These are phyloP conservation scores for Coregonus suidteri DNA, from an alignment of 2,797 vertebrate species.

Conservation along the genomic window DNA sequence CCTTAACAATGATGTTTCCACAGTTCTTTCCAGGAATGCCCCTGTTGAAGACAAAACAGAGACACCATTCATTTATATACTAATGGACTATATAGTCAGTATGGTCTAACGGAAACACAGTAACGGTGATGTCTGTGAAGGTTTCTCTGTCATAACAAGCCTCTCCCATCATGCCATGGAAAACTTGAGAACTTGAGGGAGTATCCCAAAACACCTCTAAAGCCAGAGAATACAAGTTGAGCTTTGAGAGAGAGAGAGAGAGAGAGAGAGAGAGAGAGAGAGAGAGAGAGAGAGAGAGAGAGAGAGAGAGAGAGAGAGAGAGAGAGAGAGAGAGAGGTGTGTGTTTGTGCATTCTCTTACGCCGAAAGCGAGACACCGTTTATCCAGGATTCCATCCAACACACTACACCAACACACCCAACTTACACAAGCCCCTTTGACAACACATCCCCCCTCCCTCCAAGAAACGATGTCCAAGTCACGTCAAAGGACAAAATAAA, in stretches of 20 bases:
- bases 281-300: neutral
- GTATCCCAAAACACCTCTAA: neutral
- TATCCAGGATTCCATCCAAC: neutral
- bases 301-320: neutral
- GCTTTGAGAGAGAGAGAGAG: neutral
- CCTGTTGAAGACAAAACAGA: slow-evolving; percentile 60
- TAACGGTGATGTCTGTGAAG: neutral
- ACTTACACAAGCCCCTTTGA: neutral
- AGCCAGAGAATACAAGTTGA: slow-evolving; percentile 7
- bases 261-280: neutral
- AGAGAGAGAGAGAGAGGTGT: neutral
- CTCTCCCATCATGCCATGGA: slow-evolving; percentile 15
- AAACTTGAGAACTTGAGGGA: slow-evolving; percentile 20
- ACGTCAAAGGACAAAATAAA: neutral
- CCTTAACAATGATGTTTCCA: slow-evolving; percentile 91
- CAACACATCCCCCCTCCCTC: neutral
- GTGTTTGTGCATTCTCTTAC: neutral
- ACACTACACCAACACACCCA: neutral
- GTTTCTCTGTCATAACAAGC: neutral
- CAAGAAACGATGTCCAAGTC: neutral
- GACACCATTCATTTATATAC: slow-evolving; percentile 4
- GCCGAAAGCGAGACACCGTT: neutral
- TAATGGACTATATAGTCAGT: neutral
- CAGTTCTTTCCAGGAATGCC: slow-evolving; percentile 92
- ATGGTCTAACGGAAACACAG: neutral